Percentiles rank a stretch among this genome's conserved stretches.
Evolutionary conservation across 2,113 vertebrate genomes (phyloP).

Genomic region (Leptodactylus fuscus): DNA sequence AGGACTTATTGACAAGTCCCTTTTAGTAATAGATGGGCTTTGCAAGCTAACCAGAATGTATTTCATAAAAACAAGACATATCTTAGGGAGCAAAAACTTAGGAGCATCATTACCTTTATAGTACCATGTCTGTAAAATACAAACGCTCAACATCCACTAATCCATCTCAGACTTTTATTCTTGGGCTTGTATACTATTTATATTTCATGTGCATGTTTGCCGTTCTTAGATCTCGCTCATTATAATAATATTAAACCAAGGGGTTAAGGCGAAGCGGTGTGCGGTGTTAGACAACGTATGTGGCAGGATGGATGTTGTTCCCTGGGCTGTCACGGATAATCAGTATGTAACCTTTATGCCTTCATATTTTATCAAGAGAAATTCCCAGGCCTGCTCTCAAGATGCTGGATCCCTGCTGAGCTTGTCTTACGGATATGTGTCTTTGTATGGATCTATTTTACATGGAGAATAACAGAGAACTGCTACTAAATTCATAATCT

Average conservation of each 20-base stretch:
- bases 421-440: conserved; percentile 49
- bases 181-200: background rate
- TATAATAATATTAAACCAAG: conserved; percentile 2
- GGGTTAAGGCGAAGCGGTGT: conserved; percentile 25
- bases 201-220: background rate
- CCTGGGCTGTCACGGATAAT: conserved; percentile 45
- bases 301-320: conserved; percentile 44
- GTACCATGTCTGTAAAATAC: background rate
- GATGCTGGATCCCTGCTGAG: conserved; percentile 47
- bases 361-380: conserved; percentile 55
- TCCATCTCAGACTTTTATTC: background rate
- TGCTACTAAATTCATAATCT: conserved; percentile 38
- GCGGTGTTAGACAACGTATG: conserved; percentile 13
- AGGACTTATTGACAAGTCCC: background rate
- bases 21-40: background rate
- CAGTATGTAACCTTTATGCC: conserved; percentile 52
- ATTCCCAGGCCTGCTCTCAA: conserved; percentile 51
- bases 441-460: conserved; percentile 48
- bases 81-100: background rate
- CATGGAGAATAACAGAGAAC: conserved; percentile 36
- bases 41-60: background rate
- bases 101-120: background rate
- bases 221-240: background rate
- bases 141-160: background rate
- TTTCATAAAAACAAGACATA: background rate